Evolutionary conservation across 1,140 invertebrate species (phyloP).

Genomic region (Acromyrmex charruanus): DNA sequence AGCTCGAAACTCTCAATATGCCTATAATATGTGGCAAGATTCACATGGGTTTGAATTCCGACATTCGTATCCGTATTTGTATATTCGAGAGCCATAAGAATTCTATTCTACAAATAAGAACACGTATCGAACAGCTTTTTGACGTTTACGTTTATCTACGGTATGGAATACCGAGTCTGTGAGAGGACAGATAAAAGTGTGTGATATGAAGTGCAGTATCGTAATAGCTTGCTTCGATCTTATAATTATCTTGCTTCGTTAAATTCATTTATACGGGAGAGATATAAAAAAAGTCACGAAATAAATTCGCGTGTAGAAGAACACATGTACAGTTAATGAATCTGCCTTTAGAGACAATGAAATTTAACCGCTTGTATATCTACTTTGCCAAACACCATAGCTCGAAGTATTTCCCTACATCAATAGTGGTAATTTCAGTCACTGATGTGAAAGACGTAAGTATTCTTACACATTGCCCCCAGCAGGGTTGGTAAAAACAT

Average conservation of each 20-base stretch:
- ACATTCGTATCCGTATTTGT: background rate
- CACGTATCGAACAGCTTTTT: constrained; percentile 43
- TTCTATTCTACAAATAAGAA: constrained; percentile 49
- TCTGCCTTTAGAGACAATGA: constrained; percentile 16
- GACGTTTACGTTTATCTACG: constrained; percentile 29
- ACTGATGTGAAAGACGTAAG: constrained; percentile 79
- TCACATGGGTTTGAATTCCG: constrained; percentile 9
- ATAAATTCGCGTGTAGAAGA: constrained; percentile 10
- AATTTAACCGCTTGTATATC: constrained; percentile 33
- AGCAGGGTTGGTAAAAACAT: too few species aligned
- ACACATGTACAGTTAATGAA: constrained; percentile 18
- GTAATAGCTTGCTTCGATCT: constrained; percentile 19
- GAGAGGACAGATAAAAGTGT: constrained; percentile 51
- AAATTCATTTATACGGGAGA: constrained; percentile 4
- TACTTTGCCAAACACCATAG: constrained; percentile 56
- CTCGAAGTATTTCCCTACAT: constrained; percentile 41
- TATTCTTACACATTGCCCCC: constrained; percentile 73
- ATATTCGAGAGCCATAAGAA: constrained; percentile 1
- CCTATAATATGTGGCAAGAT: background rate
- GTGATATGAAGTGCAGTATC: constrained; percentile 29
- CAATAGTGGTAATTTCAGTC: constrained; percentile 63
- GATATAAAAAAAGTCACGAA: constrained; percentile 25
- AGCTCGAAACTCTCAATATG: background rate
- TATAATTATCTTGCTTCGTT: background rate
- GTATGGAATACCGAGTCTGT: constrained; percentile 27